Evolutionary conservation across 1,140 invertebrate species (phyloP), one percentile per base, ranked within the genome.

Genomic region (Temnothorax longispinosus): DNA sequence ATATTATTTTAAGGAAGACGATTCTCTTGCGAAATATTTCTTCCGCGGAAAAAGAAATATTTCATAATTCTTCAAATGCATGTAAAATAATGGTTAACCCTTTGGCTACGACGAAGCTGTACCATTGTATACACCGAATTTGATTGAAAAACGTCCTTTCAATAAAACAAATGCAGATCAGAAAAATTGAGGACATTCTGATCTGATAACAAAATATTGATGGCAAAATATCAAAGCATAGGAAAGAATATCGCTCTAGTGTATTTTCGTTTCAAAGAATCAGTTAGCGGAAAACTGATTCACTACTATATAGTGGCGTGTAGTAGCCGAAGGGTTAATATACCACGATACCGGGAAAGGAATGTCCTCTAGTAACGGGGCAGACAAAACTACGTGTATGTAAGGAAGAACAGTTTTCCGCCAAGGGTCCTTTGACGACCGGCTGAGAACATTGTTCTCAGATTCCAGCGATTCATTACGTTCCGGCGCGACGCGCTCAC

Each of bases 401-500:
- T 32, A 38, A 58, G 27, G 21, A 56, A 72, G 50, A 2, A 44
- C 65, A 27, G 21, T 80, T 27, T 27, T 69, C 8, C 38, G 18
- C 38, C 8, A 1, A 38, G 15, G 54, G 13, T 56, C 15, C 38
- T 35, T 38, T 21, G 77, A 44, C 41, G 41, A 32, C 44, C 35
- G 27, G 11, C 21, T 32, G 50, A 44, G 52, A 41, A 81, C 50
- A 56, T 72, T 72, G 38, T 81, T 81, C 54, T 81, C 54, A 56
- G 54, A 81, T 62, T 81, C 47, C 38, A 5, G 27, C 60, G 18
- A 52, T 78, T 65, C 3, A 80, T 52, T 10, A 41, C 60, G 38
- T 56, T 47, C 47, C 5, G 5, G 6, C 15, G 21, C 65, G 50
- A 8, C 35, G n/a, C 10, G n/a, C 5, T 81, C 78, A 52, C 44